Conservation (phyloP, 23 tunicate genomes). For the Phallusia fumigata region DNA sequence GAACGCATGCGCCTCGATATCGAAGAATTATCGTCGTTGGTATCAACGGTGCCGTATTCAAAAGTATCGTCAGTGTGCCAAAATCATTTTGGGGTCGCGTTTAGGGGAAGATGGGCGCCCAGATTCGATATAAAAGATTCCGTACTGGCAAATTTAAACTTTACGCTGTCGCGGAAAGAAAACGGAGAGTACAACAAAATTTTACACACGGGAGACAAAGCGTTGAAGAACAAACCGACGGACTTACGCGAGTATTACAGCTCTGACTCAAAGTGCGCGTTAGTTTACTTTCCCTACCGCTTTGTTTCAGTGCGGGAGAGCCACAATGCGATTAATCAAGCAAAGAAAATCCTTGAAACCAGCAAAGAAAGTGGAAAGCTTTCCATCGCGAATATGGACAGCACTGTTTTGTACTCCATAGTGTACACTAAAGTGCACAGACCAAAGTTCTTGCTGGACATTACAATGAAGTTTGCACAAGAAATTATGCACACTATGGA, state of each 20-base stretch:
- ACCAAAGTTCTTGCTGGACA: background rate
- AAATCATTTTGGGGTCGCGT: background rate
- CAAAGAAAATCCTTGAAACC: background rate
- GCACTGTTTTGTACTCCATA: background rate
- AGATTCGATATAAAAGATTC: background rate
- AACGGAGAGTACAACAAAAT: background rate
- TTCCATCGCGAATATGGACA: background rate
- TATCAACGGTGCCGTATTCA: background rate
- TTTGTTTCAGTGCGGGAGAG: background rate
- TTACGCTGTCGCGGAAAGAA: background rate
- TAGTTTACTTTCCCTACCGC: background rate
- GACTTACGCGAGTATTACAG: background rate
- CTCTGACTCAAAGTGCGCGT: background rate
- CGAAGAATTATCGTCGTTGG: background rate
- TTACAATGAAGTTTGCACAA: constrained; percentile 3
- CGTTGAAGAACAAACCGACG: background rate
- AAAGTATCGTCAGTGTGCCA: background rate
- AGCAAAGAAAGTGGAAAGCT: background rate
- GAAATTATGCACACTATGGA: background rate
- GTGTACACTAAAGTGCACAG: background rate
- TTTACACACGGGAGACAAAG: background rate
- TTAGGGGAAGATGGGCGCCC: background rate
- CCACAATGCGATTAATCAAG: background rate
- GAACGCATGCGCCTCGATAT: background rate
- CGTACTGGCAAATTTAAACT: background rate